Evolutionary conservation across 2,888 invertebrate genomes (phyloP).

Genomic region (Onthophagus sagittarius): DNA sequence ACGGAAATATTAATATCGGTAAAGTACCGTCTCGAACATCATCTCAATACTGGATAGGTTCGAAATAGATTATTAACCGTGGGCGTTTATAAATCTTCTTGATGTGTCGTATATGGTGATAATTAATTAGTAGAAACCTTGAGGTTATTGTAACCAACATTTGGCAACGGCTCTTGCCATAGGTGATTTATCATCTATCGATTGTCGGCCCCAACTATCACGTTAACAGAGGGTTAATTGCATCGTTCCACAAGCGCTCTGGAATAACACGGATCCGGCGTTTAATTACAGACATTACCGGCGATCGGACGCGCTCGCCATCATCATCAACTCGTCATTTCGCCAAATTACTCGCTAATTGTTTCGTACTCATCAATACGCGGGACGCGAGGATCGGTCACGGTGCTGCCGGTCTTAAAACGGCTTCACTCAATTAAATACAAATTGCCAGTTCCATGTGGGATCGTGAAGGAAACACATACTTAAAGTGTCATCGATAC

Average conservation of each 20-base stretch:
- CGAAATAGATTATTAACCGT: background rate
- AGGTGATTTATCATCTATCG: constrained; percentile 21
- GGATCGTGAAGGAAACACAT: constrained; percentile 1
- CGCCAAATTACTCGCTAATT: constrained; percentile 41
- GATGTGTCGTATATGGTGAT: background rate
- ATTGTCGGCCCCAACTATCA: constrained; percentile 13
- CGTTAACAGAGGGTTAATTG: constrained; percentile 32
- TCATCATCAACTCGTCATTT: constrained; percentile 42
- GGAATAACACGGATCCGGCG: constrained; percentile 42
- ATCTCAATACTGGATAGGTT: background rate
- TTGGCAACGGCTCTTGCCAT: background rate
- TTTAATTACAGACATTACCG: constrained; percentile 43
- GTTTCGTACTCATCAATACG: constrained; percentile 27
- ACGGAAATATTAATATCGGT: background rate
- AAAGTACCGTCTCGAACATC: background rate
- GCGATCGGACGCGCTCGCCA: constrained; percentile 37
- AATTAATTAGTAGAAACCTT: background rate
- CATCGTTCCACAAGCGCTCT: constrained; percentile 35
- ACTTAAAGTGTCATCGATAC: constrained; percentile 3
- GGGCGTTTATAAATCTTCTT: background rate
- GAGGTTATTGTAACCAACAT: background rate
- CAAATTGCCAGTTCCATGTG: constrained; percentile 18
- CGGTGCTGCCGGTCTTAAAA: constrained; percentile 2
- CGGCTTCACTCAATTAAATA: constrained; percentile 21
- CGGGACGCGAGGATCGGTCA: background rate